Percentiles rank a stretch among this genome's conserved stretches.
phyloP scores from a whole-genome alignment of 2,888 invertebrate species.

The Pyrocoelia pectoralis region DNA sequence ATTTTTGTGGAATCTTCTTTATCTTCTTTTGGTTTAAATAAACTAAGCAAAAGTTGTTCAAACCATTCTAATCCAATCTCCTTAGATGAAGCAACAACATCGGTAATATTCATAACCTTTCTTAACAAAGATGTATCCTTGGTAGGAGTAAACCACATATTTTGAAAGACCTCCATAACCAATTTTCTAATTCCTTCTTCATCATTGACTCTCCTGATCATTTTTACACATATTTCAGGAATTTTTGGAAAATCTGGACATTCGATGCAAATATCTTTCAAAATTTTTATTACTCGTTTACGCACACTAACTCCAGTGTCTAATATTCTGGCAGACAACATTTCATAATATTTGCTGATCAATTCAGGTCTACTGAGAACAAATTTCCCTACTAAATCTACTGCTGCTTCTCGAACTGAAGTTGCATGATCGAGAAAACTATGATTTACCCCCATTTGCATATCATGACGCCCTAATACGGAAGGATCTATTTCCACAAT shows the following conservation, averaged over 20 bases:
- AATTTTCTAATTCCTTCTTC: constrained; percentile 97
- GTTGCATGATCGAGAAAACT: constrained; percentile 97
- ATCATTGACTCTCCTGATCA: constrained; percentile 97
- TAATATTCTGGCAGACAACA: constrained; percentile 90
- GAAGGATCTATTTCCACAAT: constrained; percentile 98
- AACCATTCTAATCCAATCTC: constrained; percentile 94
- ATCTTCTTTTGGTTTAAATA: constrained; percentile 89
- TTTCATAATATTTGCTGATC: constrained; percentile 97
- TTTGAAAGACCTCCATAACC: constrained; percentile 98
- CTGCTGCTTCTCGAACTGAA: constrained; percentile 98
- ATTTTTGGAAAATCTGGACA: constrained; percentile 97
- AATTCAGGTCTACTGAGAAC: constrained; percentile 95
- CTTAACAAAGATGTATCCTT: constrained; percentile 71
- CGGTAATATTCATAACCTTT: constrained; percentile 96
- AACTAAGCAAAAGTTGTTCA: constrained; percentile 87
- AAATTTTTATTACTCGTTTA: constrained; percentile 98
- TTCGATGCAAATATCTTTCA: constrained; percentile 97
- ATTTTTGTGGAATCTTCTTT: constrained; percentile 87
- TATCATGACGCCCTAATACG: constrained; percentile 87
- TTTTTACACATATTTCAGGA: constrained; percentile 98
- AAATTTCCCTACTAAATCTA: constrained; percentile 98
- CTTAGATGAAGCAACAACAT: constrained; percentile 90
- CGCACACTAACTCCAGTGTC: constrained; percentile 99
- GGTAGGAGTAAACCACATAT: constrained; percentile 98
- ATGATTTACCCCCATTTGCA: constrained; percentile 95